A percentile compares a stretch with the other conserved stretches of the same genome.
Conservation (phyloP, 2,888 invertebrate species). For the Lepidochrysops patricia region DNA sequence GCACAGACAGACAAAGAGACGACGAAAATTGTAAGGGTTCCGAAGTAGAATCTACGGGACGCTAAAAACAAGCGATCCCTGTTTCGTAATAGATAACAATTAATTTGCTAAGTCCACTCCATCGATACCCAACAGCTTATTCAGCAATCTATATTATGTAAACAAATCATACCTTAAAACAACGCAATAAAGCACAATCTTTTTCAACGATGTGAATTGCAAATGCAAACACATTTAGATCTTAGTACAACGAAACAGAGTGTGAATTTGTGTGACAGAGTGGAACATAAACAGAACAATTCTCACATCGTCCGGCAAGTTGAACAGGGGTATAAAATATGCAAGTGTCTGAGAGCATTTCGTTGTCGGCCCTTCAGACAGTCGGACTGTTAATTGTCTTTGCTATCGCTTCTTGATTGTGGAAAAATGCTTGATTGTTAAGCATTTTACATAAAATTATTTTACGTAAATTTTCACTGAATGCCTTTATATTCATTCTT, state of each 20-base stretch:
- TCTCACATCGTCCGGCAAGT: slow-evolving; percentile 5
- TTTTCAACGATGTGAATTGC: background rate
- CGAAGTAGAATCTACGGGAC: too few relatives aligned
- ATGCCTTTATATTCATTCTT: too few relatives aligned
- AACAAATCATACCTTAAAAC: background rate
- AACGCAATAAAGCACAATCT: background rate
- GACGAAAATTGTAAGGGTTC: too few relatives aligned
- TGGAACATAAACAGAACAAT: background rate
- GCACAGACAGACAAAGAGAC: too few relatives aligned
- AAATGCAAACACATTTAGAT: background rate
- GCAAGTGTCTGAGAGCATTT: slow-evolving; percentile 30
- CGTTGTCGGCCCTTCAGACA: slow-evolving; percentile 19
- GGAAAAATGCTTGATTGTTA: too few relatives aligned
- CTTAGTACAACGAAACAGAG: background rate
- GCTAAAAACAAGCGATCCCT: too few relatives aligned
- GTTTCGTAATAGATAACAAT: too few relatives aligned
- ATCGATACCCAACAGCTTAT: background rate
- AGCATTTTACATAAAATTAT: too few relatives aligned
- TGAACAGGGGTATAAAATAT: slow-evolving; percentile 28
- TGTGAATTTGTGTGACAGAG: background rate
- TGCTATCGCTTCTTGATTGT: background rate
- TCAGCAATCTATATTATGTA: background rate
- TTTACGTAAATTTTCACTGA: too few relatives aligned
- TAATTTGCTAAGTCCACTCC: background rate
- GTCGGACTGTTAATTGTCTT: slow-evolving; percentile 4